These are phyloP conservation scores for Drosophila quinaria DNA, from an alignment of 2,888 invertebrate species.

Conservation along the genomic window DNA sequence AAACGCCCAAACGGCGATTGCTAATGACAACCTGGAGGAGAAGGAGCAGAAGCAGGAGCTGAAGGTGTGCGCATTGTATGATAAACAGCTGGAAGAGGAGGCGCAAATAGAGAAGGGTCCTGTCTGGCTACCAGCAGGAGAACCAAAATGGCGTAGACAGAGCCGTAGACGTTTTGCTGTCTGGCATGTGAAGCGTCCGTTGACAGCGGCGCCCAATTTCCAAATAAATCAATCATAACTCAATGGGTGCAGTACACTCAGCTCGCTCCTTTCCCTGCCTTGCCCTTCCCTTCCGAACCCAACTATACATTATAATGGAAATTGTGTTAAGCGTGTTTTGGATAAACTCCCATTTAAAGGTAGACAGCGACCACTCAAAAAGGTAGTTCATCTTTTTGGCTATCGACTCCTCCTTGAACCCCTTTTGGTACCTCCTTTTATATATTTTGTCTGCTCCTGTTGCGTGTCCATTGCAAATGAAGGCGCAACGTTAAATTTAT, in stretches of 20 bases:
- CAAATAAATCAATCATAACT: constrained; percentile 69
- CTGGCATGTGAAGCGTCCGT: constrained; percentile 20
- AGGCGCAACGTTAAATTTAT: constrained; percentile 63
- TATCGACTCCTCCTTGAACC: background rate
- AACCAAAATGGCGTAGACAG: constrained; percentile 1
- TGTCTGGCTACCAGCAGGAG: background rate
- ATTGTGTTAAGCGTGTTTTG: constrained; percentile 18
- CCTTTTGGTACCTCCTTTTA: background rate
- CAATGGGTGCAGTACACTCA: constrained; percentile 32
- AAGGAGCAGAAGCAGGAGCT: background rate
- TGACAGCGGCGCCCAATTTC: constrained; percentile 57
- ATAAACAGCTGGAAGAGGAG: constrained; percentile 5
- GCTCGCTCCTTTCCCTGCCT: background rate
- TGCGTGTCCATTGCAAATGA: constrained; percentile 61
- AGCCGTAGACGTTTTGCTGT: constrained; percentile 11
- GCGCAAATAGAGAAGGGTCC: background rate
- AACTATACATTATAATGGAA: no score
- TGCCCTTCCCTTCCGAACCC: background rate
- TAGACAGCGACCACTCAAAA: constrained; percentile 17
- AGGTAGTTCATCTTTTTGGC: constrained; percentile 22
- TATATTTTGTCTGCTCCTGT: constrained; percentile 51
- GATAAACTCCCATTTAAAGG: background rate
- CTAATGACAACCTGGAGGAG: constrained; percentile 65
- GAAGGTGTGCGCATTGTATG: background rate
- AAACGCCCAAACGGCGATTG: constrained; percentile 59